These are phyloP conservation scores for Epinotia nisella DNA, from an alignment of 2,888 invertebrate species.

Conservation along the genomic window DNA sequence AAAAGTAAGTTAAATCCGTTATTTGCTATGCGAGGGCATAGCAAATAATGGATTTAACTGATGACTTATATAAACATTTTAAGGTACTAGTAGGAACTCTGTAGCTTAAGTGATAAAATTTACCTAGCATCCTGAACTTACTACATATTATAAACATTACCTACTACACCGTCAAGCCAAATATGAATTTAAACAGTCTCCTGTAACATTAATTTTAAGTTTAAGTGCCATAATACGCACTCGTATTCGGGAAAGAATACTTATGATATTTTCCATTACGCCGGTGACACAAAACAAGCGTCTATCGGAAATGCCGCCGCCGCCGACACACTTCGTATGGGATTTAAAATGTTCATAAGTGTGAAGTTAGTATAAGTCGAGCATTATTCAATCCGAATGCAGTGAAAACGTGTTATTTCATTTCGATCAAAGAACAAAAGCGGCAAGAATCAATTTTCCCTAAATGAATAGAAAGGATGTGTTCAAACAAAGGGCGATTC, in stretches of 20 bases:
- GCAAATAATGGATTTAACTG: no score
- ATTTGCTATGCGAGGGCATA: no score
- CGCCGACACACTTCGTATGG: background rate
- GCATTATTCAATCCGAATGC: slow-evolving; percentile 16
- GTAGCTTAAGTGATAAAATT: no score
- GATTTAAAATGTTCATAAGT: background rate
- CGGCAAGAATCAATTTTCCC: slow-evolving; percentile 39
- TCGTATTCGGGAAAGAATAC: background rate
- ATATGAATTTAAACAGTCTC: background rate
- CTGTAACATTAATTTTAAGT: background rate
- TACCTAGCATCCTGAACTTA: no score
- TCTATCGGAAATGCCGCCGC: slow-evolving; percentile 24
- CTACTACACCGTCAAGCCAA: background rate
- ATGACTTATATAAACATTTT: no score
- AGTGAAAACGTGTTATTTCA: slow-evolving; percentile 33
- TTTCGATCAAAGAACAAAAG: slow-evolving; percentile 44
- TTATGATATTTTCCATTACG: slow-evolving; percentile 16
- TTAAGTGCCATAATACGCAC: background rate
- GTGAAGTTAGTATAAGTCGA: background rate
- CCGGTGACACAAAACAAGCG: slow-evolving; percentile 27
- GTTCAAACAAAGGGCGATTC: slow-evolving; percentile 42
- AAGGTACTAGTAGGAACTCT: no score
- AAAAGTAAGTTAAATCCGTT: no score
- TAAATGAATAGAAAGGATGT: slow-evolving; percentile 42
- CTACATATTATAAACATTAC: no score